Base-by-base conservation (phyloP, 1,140 invertebrate species). In the Sitodiplosis mosellana region DNA sequence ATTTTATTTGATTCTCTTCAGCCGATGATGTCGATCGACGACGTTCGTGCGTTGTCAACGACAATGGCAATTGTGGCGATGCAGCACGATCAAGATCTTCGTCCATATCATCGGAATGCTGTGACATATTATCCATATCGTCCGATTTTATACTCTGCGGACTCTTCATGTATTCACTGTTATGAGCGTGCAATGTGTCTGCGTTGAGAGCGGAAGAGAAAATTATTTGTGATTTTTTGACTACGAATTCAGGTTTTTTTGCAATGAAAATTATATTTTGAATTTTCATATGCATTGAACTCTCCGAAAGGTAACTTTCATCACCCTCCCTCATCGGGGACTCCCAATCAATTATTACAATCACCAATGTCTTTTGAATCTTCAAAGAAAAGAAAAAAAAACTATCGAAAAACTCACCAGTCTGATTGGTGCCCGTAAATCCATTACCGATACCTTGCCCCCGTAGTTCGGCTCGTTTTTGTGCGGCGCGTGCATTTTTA, bases 401-500 rank as follows among this genome's bases (percentile, higher is more conserved):
- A 27, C 4, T 27, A 27, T 27, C 10, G 27, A 5, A 5, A 27
- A 5, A 27, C 27, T 27, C 27, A 45, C 43, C 43, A 22, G 19
- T 22, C 17, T 43, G 41, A 18, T 43, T n/a, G 20, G 11, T 33
- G 33, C 43, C 22, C 3, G 36, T 14, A 33, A 27, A 45, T 4
- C 43, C 43, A 33, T 45, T 45, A 14, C 20, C 22, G n/a, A 45
- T 27, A 45, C 22, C 22, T 2, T 68, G 56, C 17, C 70, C 71
- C 5, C 84, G 70, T 47, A 80, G 75, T 65, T 87, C 84, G 1
- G 84, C 83, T 37, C 91, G 70, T 59, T 95, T 92, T 62, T 91
- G 86, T 2, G 93, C 92, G 10, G 93, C 93, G 47, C 93, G 72
- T 0, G 93, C 91, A 62, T 98, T 97, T 66, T 97, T 98, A 63